phyloP scores from a whole-genome alignment of 2,113 vertebrate genomes.

The Microcebus ravelobensis region DNA sequence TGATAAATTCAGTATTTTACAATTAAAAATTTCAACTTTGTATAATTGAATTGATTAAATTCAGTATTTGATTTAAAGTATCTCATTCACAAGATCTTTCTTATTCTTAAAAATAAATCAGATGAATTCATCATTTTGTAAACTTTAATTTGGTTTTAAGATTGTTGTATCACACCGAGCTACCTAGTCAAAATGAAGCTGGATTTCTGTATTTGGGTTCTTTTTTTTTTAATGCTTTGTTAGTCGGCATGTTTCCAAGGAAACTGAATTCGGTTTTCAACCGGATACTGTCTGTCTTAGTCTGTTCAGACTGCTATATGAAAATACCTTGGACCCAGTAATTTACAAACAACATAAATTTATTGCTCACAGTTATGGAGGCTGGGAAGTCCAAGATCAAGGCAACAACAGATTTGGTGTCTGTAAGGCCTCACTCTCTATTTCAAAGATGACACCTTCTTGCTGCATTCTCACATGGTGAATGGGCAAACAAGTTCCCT shows the following conservation, averaged over 20 bases:
- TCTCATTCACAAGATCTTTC: neutral
- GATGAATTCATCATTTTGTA: constrained; percentile 32
- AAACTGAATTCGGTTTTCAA: neutral
- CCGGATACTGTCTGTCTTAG: neutral
- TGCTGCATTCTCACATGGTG: too few species aligned
- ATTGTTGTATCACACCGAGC: neutral
- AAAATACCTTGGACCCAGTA: neutral
- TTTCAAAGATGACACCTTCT: neutral
- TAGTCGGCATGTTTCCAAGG: constrained; percentile 10
- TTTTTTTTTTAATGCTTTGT: neutral
- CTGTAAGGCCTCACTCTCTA: neutral
- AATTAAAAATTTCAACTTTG: neutral
- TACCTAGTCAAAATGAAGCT: neutral
- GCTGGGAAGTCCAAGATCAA: neutral
- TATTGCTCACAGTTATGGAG: neutral
- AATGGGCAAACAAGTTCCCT: neutral
- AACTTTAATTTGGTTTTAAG: constrained; percentile 13
- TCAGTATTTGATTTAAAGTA: neutral
- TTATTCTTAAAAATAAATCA: constrained; percentile 15
- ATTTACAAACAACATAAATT: neutral
- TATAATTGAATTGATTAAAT: constrained; percentile 23
- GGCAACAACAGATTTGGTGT: neutral
- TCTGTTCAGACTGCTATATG: neutral
- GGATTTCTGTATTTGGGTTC: neutral
- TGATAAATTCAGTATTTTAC: constrained; percentile 2